Percentiles rank a stretch among this genome's conserved stretches.
Conservation (phyloP, 2,113 vertebrate species). For the Leucopternis melanops region DNA sequence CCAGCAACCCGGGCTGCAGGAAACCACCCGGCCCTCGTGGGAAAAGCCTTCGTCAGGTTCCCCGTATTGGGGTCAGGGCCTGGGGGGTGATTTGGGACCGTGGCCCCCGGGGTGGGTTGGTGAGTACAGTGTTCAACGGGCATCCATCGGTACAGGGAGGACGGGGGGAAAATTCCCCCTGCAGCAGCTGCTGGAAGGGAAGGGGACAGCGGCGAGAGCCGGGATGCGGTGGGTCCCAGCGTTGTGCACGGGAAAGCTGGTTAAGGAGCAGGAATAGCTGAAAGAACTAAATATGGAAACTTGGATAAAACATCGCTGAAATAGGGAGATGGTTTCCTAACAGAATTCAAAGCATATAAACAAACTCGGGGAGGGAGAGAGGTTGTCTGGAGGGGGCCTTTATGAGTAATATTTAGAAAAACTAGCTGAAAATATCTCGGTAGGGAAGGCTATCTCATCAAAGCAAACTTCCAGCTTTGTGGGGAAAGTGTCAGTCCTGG, state of each 20-base stretch:
- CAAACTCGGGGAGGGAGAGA: constrained; percentile 39
- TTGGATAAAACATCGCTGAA: constrained; percentile 35
- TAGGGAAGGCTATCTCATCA: background rate
- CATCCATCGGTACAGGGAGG: background rate
- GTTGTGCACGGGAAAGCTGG: background rate
- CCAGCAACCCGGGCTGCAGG: rapidly evolving
- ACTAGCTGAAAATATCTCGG: background rate
- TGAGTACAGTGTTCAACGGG: rapidly evolving
- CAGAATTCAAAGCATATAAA: constrained; percentile 51
- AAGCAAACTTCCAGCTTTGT: background rate
- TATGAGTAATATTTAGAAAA: constrained; percentile 31
- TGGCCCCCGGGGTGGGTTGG: rapidly evolving
- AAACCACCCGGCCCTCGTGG: rapidly evolving
- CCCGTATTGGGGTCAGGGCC: rapidly evolving
- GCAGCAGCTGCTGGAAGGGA: background rate
- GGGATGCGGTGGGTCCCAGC: background rate
- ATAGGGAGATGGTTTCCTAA: constrained; percentile 48
- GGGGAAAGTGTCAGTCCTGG: background rate
- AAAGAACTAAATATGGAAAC: constrained; percentile 64
- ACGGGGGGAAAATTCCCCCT: background rate
- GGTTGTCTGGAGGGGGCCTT: constrained; percentile 39
- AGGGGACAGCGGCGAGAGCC: background rate
- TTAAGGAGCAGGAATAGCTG: constrained; percentile 32
- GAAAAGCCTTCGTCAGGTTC: background rate
- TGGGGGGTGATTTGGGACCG: background rate